Percentiles rank a stretch among this genome's conserved stretches.
phyloP scores from a whole-genome alignment of 2,888 invertebrate genomes.

The Rhagonycha lutea region DNA sequence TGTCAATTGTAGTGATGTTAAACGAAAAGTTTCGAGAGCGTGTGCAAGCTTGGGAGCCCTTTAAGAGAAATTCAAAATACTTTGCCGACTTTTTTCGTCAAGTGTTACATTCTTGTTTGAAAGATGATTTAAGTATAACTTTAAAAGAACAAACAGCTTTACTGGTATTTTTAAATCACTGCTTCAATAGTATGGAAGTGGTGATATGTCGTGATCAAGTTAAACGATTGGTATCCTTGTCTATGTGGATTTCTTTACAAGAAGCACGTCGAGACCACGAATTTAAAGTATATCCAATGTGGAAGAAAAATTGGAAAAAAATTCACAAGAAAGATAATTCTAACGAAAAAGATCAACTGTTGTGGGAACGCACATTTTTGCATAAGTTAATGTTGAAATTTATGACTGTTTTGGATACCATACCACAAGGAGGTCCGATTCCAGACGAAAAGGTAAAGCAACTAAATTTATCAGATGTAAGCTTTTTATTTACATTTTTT shows the following conservation, averaged over 20 bases:
- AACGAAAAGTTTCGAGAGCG: slow-evolving; percentile 98
- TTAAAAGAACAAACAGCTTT: slow-evolving; percentile 84
- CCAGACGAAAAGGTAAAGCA: slow-evolving; percentile 60
- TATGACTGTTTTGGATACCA: slow-evolving; percentile 76
- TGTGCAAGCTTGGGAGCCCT: slow-evolving; percentile 94
- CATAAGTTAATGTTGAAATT: slow-evolving; percentile 87
- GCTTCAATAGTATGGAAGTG: slow-evolving; percentile 97
- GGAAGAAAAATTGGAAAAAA: slow-evolving; percentile 90
- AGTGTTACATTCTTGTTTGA: slow-evolving; percentile 75
- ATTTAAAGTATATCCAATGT: slow-evolving; percentile 83
- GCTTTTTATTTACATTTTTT: slow-evolving; percentile 23
- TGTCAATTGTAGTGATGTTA: slow-evolving; percentile 97
- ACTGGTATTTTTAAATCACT: slow-evolving; percentile 91
- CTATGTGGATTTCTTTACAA: slow-evolving; percentile 91
- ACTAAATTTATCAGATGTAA: background rate
- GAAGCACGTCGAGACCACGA: slow-evolving; percentile 83
- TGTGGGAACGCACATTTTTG: slow-evolving; percentile 87
- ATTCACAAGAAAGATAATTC: slow-evolving; percentile 84
- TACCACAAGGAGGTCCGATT: slow-evolving; percentile 67
- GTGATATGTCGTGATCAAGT: slow-evolving; percentile 88
- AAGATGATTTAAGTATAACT: slow-evolving; percentile 59
- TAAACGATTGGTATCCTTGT: slow-evolving; percentile 86
- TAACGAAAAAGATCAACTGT: slow-evolving; percentile 68
- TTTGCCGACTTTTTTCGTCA: slow-evolving; percentile 84
- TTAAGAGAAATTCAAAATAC: slow-evolving; percentile 75